A percentile compares a stretch with the other conserved stretches of the same genome.
Evolutionary conservation across 37 sponge, comb jelly and placozoan genomes (phyloP).

Genomic region (Oopsacas minuta): DNA sequence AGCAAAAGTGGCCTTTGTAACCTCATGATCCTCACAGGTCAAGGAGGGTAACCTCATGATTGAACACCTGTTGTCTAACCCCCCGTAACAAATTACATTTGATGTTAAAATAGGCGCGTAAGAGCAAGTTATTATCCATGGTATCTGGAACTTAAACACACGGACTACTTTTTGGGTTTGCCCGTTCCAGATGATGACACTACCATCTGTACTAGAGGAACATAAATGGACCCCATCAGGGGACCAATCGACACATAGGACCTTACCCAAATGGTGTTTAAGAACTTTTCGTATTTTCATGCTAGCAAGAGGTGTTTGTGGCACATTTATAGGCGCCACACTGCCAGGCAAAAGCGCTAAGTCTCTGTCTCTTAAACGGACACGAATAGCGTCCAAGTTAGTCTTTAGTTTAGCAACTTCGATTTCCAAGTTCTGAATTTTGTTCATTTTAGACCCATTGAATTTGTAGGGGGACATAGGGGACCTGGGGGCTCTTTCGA

Average conservation of each 20-base stretch:
- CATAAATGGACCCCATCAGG: slow-evolving; percentile 1
- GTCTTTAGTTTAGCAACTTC: background rate
- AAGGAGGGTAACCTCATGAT: background rate
- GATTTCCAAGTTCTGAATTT: background rate
- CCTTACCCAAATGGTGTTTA: background rate
- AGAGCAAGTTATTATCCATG: slow-evolving; percentile 3
- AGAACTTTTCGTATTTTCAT: background rate
- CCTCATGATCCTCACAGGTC: background rate
- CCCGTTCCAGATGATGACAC: background rate
- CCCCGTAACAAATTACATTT: background rate
- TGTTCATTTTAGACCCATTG: background rate
- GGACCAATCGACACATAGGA: slow-evolving; percentile 3
- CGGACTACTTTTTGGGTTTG: background rate
- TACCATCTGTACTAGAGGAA: slow-evolving; percentile 6
- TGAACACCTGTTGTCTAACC: background rate
- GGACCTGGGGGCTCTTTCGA: background rate
- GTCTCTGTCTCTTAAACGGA: background rate
- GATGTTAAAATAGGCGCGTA: background rate
- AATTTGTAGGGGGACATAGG: too few species aligned
- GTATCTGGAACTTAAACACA: background rate
- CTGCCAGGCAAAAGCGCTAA: background rate
- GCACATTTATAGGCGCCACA: background rate
- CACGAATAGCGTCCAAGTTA: background rate
- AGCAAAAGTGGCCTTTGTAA: background rate
- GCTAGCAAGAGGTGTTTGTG: background rate